Evolutionary conservation across 2,888 invertebrate genomes (phyloP), one percentile per base, ranked within the genome.

Genomic region (Epinotia nisella): DNA sequence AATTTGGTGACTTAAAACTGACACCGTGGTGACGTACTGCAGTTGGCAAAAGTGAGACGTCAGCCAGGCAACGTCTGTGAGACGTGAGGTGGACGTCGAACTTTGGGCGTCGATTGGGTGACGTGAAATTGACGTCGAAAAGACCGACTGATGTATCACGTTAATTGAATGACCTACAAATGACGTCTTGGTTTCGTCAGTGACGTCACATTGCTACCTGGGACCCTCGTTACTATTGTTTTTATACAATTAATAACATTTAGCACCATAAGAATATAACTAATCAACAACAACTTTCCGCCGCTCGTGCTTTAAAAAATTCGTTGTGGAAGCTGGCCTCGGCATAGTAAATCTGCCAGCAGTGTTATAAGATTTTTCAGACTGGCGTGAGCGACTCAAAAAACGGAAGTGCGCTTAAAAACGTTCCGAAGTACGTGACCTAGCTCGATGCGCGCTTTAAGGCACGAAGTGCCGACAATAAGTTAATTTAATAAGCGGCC

Each of bases 401-500:
- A 85, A 88, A 83, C 87, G 90, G 90, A 91, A 91, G 86, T 84
- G 81, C 85, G 85, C 83, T 89, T 87, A 90, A 90, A 90, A 90
- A 88, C 85, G 90, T 91, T 89, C 81, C 82, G 67, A 78, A 78
- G 88, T 87, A 86, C 90, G 92, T 91, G 90, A 90, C 87, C 80
- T 74, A 79, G 77, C 74, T 72, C 65, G 73, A 75, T 56, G 74
- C 53, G 70, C 71, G 61, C 71, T 67, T 55, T 51, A 56, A 65
- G 61, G 56, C 68, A 58, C 74, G 65, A 60, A 74, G 75, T 75
- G 75, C 71, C 66, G 71, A 69, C 76, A 67, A 77, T 79, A 79
- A 79, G 77, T 78, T 81, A 81, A 81, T 82, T 81, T 76, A 79
- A 80, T 78, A 78, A 77, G 68, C 76, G 72, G 75, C 62, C 69